Conservation (phyloP, 1,140 invertebrate species). For the Amyelois transitella region DNA sequence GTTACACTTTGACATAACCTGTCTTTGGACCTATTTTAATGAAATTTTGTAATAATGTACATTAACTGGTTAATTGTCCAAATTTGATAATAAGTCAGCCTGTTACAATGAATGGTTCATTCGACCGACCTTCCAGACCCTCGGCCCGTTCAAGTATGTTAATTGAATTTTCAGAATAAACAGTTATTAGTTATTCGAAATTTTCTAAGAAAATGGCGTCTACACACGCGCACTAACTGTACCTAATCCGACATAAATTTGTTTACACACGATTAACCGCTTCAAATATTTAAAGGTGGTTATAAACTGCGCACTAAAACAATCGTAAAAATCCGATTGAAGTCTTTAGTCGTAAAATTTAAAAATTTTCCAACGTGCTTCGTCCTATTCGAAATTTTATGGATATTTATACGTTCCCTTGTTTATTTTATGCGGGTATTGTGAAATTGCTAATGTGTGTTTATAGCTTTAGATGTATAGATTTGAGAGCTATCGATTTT, state of each 20-base stretch:
- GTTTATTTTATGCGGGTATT: background rate
- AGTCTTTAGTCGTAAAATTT: background rate
- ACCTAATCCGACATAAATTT: background rate
- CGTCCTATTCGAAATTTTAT: background rate
- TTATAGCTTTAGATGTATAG: background rate
- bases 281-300: background rate
- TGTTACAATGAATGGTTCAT: no score
- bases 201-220: no score
- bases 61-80: no score
- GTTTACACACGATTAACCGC: background rate
- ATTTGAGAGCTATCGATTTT: background rate
- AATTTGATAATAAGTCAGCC: no score
- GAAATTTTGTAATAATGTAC: no score
- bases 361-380: background rate
- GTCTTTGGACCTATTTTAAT: no score
- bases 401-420: background rate
- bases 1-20: no score
- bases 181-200: no score
- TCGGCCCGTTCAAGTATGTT: no score
- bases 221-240: background rate
- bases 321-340: background rate
- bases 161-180: background rate
- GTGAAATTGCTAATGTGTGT: background rate
- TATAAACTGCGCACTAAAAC: background rate
- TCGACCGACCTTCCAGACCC: no score